Conservation (phyloP, 2,797 vertebrate species). For the Sebastolobus altivelis region DNA sequence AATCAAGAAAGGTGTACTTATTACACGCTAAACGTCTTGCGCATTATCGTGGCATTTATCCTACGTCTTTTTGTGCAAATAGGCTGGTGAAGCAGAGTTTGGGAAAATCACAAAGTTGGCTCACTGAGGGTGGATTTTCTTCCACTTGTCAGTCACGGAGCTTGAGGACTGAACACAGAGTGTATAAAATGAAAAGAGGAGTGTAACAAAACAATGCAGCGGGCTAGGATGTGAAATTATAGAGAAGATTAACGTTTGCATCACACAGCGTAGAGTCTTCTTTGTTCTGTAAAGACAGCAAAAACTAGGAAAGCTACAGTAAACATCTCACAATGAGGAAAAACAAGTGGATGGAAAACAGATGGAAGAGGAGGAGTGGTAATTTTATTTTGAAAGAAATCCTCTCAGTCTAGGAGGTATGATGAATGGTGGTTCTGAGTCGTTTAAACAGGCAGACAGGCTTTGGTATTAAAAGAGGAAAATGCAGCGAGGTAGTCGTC, state of each 20-base stretch:
- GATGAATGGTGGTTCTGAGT: constrained; percentile 59
- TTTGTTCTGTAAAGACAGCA: constrained; percentile 39
- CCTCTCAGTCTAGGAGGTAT: constrained; percentile 38
- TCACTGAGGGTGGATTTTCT: not conserved
- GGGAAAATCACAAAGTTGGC: not conserved
- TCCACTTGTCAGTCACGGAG: constrained; percentile 7
- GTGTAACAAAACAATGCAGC: not conserved
- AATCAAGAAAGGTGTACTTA: too few species aligned
- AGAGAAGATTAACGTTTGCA: constrained; percentile 29
- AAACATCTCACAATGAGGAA: constrained; percentile 35
- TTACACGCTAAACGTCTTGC: too few species aligned
- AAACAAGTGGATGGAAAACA: constrained; percentile 51
- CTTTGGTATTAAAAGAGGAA: constrained; percentile 45
- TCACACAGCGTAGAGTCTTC: not conserved
- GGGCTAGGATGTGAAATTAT: constrained; percentile 33
- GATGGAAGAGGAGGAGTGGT: constrained; percentile 33
- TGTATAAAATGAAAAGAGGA: constrained; percentile 19
- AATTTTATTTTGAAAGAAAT: constrained; percentile 57
- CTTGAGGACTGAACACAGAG: not conserved
- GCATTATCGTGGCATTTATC: too few species aligned
- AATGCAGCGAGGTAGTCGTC: constrained; percentile 33
- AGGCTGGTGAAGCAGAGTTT: constrained; percentile 9
- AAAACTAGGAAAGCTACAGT: constrained; percentile 47
- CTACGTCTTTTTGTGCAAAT: too few species aligned
- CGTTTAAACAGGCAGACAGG: constrained; percentile 40